Percentiles rank a stretch among this genome's conserved stretches.
phyloP scores from a whole-genome alignment of 2,113 vertebrate genomes.

The Neotragus pygmaeus region DNA sequence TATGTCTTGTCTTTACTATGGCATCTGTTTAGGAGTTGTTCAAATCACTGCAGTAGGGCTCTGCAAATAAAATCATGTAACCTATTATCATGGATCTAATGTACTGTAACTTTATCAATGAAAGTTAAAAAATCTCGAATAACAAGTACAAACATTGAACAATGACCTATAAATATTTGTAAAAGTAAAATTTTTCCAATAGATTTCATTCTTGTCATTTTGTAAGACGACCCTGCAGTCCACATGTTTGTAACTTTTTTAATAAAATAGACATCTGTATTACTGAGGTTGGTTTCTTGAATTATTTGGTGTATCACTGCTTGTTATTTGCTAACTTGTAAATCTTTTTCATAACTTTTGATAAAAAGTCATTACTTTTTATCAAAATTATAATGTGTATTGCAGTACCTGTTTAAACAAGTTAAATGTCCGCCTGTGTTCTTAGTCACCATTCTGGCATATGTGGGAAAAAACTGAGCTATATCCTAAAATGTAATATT shows the following conservation, averaged over 20 bases:
- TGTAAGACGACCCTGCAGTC: constrained; percentile 84
- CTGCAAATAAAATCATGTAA: constrained; percentile 78
- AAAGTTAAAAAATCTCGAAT: constrained; percentile 79
- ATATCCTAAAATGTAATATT: constrained; percentile 21
- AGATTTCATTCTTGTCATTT: constrained; percentile 86
- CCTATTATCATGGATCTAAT: constrained; percentile 79
- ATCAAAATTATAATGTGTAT: constrained; percentile 3
- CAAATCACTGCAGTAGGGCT: constrained; percentile 84
- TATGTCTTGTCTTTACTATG: constrained; percentile 81
- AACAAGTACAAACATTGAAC: constrained; percentile 81
- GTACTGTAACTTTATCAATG: constrained; percentile 84
- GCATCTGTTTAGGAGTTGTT: constrained; percentile 82
- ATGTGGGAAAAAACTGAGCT: not conserved
- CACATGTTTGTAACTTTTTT: constrained; percentile 88
- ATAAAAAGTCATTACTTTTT: not conserved
- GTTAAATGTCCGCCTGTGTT: not conserved
- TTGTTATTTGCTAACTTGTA: constrained; percentile 22
- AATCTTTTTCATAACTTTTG: not conserved
- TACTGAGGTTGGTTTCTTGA: constrained; percentile 70
- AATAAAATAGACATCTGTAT: constrained; percentile 89
- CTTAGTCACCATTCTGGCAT: not conserved
- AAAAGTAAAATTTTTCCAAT: constrained; percentile 80
- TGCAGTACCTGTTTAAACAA: constrained; percentile 21
- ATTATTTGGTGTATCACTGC: constrained; percentile 59
- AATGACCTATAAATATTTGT: constrained; percentile 84